Percentiles rank a stretch among this genome's conserved stretches.
Conservation (phyloP, 2,888 invertebrate species). For the Labia minor region DNA sequence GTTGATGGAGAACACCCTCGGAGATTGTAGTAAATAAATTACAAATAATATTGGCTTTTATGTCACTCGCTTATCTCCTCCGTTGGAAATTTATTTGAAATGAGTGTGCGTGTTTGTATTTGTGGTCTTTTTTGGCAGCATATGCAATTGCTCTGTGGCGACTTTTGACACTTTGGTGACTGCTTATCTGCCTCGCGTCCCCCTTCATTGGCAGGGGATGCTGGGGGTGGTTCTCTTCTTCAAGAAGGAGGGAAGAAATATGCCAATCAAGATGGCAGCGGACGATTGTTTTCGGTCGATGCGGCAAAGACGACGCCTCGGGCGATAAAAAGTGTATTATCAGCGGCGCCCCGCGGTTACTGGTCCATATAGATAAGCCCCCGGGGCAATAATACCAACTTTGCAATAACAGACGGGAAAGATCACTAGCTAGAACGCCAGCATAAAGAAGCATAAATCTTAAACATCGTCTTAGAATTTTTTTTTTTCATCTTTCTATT, state of each 20-base stretch:
- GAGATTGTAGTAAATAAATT: background rate
- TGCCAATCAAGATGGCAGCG: conserved; percentile 13
- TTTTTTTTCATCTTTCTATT: background rate
- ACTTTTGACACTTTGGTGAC: background rate
- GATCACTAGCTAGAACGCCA: background rate
- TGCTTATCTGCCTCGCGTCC: background rate
- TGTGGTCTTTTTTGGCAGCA: background rate
- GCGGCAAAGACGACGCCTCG: conserved; percentile 2
- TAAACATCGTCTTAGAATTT: background rate
- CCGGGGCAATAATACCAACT: conserved; percentile 13
- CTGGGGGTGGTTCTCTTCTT: background rate
- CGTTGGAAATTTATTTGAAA: no score
- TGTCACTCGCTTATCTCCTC: background rate
- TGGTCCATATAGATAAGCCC: conserved; percentile 13
- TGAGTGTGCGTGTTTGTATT: background rate
- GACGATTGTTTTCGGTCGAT: conserved; percentile 3
- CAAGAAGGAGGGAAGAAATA: background rate
- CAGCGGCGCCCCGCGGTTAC: conserved; percentile 7
- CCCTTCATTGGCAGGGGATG: background rate
- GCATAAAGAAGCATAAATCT: conserved; percentile 13
- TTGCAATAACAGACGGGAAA: conserved; percentile 13
- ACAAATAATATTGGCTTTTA: background rate
- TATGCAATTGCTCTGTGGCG: background rate
- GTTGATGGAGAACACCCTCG: no score
- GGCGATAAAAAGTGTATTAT: conserved; percentile 13